Percentiles rank a stretch among this genome's conserved stretches.
These are phyloP conservation scores for Tenthredo distinguenda DNA, from an alignment of 2,888 invertebrate genomes.

Conservation along the genomic window DNA sequence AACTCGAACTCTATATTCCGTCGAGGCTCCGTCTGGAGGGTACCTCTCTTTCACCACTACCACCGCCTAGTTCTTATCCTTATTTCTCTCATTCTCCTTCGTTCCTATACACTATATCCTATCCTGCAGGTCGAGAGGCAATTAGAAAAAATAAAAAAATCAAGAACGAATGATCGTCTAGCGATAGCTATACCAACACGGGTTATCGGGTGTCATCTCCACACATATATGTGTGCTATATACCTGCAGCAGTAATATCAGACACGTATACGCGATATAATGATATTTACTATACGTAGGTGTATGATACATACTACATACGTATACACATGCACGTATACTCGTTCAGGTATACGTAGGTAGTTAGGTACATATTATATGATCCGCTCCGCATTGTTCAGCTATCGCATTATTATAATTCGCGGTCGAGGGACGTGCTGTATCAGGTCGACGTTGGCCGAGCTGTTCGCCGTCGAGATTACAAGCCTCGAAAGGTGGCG, in stretches of 20 bases:
- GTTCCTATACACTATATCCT: neutral
- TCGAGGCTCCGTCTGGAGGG: neutral
- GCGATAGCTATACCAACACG: neutral
- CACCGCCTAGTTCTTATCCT: neutral
- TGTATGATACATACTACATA: too few relatives aligned
- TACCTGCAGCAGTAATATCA: neutral
- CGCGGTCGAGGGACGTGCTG: conserved; percentile 72
- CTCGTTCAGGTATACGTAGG: neutral
- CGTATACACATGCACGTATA: neutral
- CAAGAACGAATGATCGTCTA: neutral
- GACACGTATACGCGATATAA: neutral
- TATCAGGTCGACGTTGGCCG: conserved; percentile 69
- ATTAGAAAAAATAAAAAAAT: neutral
- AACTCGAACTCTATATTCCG: conserved; percentile 16
- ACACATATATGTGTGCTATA: neutral
- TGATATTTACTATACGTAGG: neutral
- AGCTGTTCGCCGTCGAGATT: conserved; percentile 47
- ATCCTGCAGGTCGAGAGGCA: neutral
- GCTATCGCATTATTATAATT: conserved; percentile 61
- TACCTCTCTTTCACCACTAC: neutral
- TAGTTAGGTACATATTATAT: neutral
- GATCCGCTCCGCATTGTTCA: conserved; percentile 12
- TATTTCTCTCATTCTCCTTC: neutral
- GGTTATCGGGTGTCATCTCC: neutral
- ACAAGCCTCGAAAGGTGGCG: conserved; percentile 1